Percentiles rank a stretch among this genome's conserved stretches.
Evolutionary conservation across 2,797 vertebrate species (phyloP).

Genomic region (Pseudomugil gertrudae): DNA sequence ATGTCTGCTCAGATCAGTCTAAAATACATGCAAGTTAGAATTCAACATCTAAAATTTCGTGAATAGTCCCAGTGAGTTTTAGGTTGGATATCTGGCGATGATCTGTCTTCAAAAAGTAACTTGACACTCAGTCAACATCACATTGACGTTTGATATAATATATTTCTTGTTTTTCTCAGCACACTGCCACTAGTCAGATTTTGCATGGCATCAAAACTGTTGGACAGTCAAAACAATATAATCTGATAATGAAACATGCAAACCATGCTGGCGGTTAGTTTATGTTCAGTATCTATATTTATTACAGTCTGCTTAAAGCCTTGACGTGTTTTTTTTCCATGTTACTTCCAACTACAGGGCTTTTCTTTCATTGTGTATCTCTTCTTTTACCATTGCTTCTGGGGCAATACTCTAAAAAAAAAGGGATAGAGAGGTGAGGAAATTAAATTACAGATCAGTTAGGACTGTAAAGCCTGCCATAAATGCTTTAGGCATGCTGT

Average conservation of each 20-base stretch:
- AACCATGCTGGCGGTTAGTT: background rate
- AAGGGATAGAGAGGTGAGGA: slow-evolving; percentile 50
- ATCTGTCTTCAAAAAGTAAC: too few relatives aligned
- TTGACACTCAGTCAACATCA: too few relatives aligned
- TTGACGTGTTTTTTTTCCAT: background rate
- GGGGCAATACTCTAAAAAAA: slow-evolving; percentile 51
- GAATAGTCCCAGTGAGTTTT: background rate
- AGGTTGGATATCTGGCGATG: too few relatives aligned
- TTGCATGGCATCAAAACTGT: background rate
- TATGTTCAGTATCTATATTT: background rate
- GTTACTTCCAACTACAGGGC: slow-evolving; percentile 2
- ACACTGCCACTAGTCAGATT: background rate
- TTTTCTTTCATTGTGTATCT: slow-evolving; percentile 60
- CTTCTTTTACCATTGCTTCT: slow-evolving; percentile 71
- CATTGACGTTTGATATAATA: too few relatives aligned
- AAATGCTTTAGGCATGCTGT: slow-evolving; percentile 21
- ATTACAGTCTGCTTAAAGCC: background rate
- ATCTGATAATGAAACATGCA: background rate
- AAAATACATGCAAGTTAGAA: background rate
- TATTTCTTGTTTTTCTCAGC: too few relatives aligned
- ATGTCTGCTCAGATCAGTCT: background rate
- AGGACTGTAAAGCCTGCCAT: slow-evolving; percentile 53
- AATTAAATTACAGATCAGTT: slow-evolving; percentile 72
- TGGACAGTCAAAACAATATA: background rate
- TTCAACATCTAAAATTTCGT: too few relatives aligned